Percentiles rank a stretch among this genome's conserved stretches.
Conservation (phyloP, 2,113 vertebrate genomes). For the Tenebrosternarchus preto region DNA sequence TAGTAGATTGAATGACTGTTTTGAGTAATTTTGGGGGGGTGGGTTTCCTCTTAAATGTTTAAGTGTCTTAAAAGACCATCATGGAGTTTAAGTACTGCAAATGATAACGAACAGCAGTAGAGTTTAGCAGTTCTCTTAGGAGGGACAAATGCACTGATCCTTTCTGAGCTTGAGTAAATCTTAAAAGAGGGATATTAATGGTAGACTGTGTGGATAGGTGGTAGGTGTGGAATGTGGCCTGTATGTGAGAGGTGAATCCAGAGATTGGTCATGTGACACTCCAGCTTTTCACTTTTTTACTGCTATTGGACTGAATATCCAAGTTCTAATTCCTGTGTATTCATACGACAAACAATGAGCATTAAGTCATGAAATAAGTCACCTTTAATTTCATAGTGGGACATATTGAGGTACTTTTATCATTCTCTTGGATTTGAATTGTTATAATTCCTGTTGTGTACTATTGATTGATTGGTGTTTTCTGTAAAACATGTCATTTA, state of each 20-base stretch:
- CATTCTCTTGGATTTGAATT: background rate
- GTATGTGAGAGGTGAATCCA: background rate
- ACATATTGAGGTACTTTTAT: background rate
- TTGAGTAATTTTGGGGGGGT: background rate
- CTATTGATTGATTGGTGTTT: background rate
- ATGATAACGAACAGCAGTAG: background rate
- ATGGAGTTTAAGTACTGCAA: background rate
- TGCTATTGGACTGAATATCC: background rate
- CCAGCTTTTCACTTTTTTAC: background rate
- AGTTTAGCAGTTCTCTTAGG: too few species aligned
- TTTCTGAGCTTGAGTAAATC: background rate
- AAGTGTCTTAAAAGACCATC: background rate
- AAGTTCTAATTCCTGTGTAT: too few species aligned
- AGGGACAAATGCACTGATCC: too few species aligned
- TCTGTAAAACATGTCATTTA: background rate
- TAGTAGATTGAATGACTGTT: too few species aligned
- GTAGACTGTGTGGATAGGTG: too few species aligned
- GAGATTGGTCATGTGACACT: background rate
- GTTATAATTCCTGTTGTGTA: background rate
- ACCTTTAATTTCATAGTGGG: background rate
- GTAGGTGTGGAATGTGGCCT: background rate
- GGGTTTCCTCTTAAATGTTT: background rate
- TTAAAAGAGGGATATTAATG: background rate
- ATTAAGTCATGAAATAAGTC: background rate
- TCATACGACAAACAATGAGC: background rate